Conservation (phyloP, 2,113 vertebrate species). For the Rissa tridactyla region DNA sequence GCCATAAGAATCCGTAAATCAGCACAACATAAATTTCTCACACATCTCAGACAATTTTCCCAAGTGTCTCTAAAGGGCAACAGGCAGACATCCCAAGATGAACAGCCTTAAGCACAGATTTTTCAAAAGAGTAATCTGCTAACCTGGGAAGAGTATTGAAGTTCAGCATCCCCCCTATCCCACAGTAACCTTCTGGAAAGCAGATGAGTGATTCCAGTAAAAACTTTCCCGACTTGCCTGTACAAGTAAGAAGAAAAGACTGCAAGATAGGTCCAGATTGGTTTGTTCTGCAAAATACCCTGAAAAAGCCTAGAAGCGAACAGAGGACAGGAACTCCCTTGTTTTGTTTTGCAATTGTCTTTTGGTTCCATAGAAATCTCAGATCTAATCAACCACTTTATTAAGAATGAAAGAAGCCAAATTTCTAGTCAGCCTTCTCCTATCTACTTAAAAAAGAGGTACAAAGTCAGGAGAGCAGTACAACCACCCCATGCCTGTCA, state of each 20-base stretch:
- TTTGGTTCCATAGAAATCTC: background rate
- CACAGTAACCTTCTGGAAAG: background rate
- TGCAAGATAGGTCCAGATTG: background rate
- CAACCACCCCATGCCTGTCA: background rate
- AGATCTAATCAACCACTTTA: background rate
- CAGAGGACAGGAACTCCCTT: background rate
- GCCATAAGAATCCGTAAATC: background rate
- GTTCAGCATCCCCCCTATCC: background rate
- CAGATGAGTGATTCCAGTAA: background rate
- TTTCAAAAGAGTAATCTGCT: background rate
- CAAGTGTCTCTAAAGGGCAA: background rate
- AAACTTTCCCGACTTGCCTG: background rate
- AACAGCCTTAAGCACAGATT: background rate
- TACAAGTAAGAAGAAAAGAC: background rate
- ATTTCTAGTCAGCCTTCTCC: background rate
- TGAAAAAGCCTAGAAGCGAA: background rate
- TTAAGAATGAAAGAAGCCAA: background rate
- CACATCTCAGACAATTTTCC: background rate
- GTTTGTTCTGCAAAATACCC: background rate
- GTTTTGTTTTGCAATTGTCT: background rate
- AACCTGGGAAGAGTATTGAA: background rate
- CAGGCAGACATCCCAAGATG: background rate
- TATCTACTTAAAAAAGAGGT: background rate
- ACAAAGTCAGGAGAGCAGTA: background rate
- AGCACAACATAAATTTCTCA: background rate